Evolutionary conservation across 92 coral and sea anemone genomes (phyloP).

Genomic region (Parazoanthus darwini): DNA sequence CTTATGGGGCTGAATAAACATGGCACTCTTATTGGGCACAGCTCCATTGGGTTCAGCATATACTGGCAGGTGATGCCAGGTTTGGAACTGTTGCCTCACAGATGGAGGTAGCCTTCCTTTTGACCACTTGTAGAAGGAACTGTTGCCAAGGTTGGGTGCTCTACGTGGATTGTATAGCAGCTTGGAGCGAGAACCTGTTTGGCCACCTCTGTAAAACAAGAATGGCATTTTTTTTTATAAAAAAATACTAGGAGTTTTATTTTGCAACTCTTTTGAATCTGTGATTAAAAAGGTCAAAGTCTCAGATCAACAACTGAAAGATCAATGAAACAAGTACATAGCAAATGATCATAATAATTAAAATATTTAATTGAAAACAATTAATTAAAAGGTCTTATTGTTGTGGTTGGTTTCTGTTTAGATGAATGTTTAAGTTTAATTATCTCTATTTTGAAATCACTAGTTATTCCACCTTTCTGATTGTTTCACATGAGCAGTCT

Average conservation of each 20-base stretch:
- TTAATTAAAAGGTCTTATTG: too few species aligned
- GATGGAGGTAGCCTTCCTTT: conserved; percentile 57
- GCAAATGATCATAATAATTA: too few species aligned
- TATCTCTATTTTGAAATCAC: too few species aligned
- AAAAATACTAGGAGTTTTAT: neutral
- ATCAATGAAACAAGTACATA: too few species aligned
- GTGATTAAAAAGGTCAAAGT: neutral
- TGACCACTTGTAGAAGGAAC: conserved; percentile 65
- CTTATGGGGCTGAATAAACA: conserved; percentile 88
- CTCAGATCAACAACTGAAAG: too few species aligned
- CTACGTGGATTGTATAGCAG: conserved; percentile 60
- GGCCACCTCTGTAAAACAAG: conserved; percentile 55
- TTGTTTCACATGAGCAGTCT: too few species aligned
- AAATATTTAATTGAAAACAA: too few species aligned
- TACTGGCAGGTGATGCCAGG: conserved; percentile 98
- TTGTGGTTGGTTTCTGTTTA: too few species aligned
- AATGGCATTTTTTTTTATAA: neutral
- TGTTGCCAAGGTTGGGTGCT: conserved; percentile 71
- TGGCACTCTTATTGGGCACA: conserved; percentile 70
- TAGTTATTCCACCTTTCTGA: too few species aligned
- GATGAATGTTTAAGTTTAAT: too few species aligned
- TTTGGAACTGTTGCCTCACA: conserved; percentile 80
- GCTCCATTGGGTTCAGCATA: conserved; percentile 66
- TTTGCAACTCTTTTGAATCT: neutral
- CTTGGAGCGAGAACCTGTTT: conserved; percentile 47